Evolutionary conservation across 2,113 vertebrate species (phyloP), one percentile per base, ranked within the genome.

Genomic region (Heterotis niloticus): DNA sequence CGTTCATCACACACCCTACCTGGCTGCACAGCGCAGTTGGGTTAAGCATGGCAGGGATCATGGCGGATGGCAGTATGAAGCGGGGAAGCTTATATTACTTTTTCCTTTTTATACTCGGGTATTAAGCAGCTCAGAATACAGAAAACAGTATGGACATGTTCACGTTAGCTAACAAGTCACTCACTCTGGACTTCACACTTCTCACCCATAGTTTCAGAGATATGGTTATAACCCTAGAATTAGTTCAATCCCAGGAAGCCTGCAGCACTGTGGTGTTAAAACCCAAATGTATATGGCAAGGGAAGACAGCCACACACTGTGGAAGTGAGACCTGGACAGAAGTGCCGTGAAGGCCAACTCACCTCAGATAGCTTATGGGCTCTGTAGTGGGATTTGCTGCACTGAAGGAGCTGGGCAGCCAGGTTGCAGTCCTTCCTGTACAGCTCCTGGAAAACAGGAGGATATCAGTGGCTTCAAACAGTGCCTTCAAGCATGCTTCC

Each of bases 381-480:
- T 91, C 95, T 92, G 93, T 95, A 91, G 81, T 95, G 94, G 85
- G 92, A 94, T 91, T 98, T 96, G 93, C 95, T 94, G 91, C 96
- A 95, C 84, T 96, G 96, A 86, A 99, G 94, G 89, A 99, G 93
- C 88, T 96, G 96, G 83, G 95, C 95, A 34, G 96, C 96, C 86
- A 98, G 93, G 86, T 95, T 97, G 92, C 96, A 97, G 92, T 99
- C 97, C 90, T 99, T 98, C 86, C 95, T 95, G 88, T 96, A 98
- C 84, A 96, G 88, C 74, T 97, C 96, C 97, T 98, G 87, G 23
- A 90, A 84, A 82, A 76, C n/a, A 52, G 87, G 29, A 87, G 10
- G 13, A 24, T 20, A 70, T 16, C n/a, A 44, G 34, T 28, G 44
- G 20, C 26, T 57, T 10, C 12, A 10, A 60, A 28, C 51, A n/a